Conservation (phyloP, 35 echinoderm and acorn worm species). For the Strongylocentrotus purpuratus region DNA sequence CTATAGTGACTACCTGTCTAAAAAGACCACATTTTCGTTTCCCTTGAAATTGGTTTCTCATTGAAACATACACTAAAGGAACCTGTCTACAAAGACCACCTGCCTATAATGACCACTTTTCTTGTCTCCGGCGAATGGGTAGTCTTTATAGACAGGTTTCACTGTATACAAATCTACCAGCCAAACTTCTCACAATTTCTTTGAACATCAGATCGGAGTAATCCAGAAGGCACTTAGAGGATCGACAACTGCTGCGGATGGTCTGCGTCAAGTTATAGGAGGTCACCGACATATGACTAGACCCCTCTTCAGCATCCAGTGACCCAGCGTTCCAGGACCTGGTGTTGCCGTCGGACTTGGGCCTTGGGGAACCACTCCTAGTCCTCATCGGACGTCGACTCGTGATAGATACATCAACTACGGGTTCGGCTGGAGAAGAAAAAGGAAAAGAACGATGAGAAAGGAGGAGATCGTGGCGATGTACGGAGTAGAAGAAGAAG, state of each 20-base stretch:
- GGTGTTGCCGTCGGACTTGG: background rate
- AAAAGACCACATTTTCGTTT: too few species aligned
- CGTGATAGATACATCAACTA: background rate
- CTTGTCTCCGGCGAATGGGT: too few species aligned
- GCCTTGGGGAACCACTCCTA: background rate
- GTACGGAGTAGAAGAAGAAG: background rate
- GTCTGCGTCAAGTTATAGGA: background rate
- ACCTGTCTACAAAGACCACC: too few species aligned
- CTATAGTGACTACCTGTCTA: too few species aligned
- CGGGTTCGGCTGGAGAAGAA: background rate
- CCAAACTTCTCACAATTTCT: background rate
- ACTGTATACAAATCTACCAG: background rate
- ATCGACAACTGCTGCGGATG: background rate
- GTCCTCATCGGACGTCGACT: background rate
- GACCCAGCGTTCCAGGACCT: background rate
- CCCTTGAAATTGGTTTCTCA: too few species aligned
- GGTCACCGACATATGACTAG: background rate
- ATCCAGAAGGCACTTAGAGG: background rate
- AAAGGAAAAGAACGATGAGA: background rate
- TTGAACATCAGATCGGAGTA: background rate
- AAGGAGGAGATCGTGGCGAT: background rate
- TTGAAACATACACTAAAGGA: too few species aligned
- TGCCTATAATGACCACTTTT: too few species aligned
- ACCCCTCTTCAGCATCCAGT: background rate
- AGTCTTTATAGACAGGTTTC: too few species aligned